Evolutionary conservation across 2,797 vertebrate species (phyloP), one percentile per base, ranked within the genome.

Genomic region (Limosa lapponica): DNA sequence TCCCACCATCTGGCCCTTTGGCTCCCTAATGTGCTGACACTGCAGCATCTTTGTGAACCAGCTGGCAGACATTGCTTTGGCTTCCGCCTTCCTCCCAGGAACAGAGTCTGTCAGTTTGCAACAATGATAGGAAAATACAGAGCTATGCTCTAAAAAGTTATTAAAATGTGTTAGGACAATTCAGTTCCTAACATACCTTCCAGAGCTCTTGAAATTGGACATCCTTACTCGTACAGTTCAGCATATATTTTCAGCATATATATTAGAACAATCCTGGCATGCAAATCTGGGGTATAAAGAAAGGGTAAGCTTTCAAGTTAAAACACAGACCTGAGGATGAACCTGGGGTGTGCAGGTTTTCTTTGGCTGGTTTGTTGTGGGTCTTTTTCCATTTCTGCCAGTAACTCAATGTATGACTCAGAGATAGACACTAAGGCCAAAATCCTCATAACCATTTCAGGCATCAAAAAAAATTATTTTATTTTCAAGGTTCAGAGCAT

Each of bases 1-100:
- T 67, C 57, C 41, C 46, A 82, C 96, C 95, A 96, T 96, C 97
- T 97, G 97, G 86, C 58, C 74, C 69, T 92, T 94, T 96, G 95
- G 91, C 81, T 91, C 37, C 71, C 75, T 36, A 48, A 62, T 41
- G 65, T 86, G 78, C 92, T 96, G 95, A 97, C 78, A 67, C 15
- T 59, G 70, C 57, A 73, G 78, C 59, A 82, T 96, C 72, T 66
- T 62, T 82, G 46, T 82, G 88, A 96, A 94, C 82, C 89, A 97
- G 88, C 88, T 97, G 96, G 93, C 90, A 93, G 62, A 36, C 70
- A 13, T 18, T 43, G 48, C 37, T 70, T 85, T 95, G 96, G 92
- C 86, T 95, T 90, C 57, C 20, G 49, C 49, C 43, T 95, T 84
- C 55, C 80, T 78, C 70, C 27, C 61, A 91, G 82, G 86, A 94